These are phyloP conservation scores for Spodoptera littoralis DNA, from an alignment of 2,888 invertebrate species.

Conservation along the genomic window DNA sequence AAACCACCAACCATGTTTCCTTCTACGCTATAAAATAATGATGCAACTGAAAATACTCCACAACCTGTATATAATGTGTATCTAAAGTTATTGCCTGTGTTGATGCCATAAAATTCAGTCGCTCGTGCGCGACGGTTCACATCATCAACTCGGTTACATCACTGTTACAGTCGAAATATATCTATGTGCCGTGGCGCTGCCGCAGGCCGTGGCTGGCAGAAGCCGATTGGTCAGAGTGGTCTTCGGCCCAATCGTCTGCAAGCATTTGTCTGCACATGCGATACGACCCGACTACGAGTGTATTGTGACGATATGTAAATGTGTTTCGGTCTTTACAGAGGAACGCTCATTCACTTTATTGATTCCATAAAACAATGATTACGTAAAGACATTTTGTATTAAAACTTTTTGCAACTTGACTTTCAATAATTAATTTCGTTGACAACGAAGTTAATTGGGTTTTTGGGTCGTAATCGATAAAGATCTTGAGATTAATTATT, in stretches of 20 bases:
- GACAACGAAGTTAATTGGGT: conserved; percentile 45
- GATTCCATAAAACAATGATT: conserved; percentile 55
- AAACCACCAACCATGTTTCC: no score
- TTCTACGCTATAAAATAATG: neutral
- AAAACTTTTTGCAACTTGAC: conserved; percentile 18
- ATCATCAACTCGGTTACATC: conserved; percentile 40
- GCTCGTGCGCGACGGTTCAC: conserved; percentile 30
- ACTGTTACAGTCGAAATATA: conserved; percentile 9
- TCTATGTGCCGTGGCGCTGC: no score
- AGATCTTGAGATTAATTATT: conserved; percentile 25
- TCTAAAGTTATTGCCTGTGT: conserved; percentile 28
- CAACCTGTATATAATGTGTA: neutral
- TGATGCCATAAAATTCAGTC: conserved; percentile 37
- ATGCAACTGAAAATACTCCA: neutral
- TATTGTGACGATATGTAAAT: no score
- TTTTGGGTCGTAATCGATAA: conserved; percentile 29
- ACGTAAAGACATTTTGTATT: conserved; percentile 28
- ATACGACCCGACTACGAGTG: no score
- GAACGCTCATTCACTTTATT: conserved; percentile 56
- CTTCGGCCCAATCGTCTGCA: no score
- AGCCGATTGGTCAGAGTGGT: no score
- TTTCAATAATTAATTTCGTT: conserved; percentile 28
- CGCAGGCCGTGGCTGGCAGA: no score
- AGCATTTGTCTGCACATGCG: no score
- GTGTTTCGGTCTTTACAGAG: neutral